Evolutionary conservation across 2,888 invertebrate genomes (phyloP).

Genomic region (Nephrocerus scutellatus): DNA sequence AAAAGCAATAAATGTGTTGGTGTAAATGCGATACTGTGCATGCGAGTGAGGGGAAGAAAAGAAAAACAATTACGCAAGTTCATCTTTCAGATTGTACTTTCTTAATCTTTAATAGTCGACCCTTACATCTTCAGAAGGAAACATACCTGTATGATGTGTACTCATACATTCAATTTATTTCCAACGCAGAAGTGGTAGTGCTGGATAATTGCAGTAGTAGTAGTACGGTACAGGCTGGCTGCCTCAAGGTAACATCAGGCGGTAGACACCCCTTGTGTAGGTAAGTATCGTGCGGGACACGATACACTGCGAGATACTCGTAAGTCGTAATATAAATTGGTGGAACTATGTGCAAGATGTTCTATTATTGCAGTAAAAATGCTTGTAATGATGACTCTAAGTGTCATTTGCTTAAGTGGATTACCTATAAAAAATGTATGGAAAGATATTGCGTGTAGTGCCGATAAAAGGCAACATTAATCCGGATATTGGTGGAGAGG

Average conservation of each 20-base stretch:
- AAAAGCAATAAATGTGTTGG: no score
- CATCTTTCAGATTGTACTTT: no score
- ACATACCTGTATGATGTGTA: no score
- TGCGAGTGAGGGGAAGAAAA: no score
- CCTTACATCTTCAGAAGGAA: no score
- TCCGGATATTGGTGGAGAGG: conserved; percentile 40
- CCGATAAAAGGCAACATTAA: conserved; percentile 46
- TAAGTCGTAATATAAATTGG: conserved; percentile 46
- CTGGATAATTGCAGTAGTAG: neutral
- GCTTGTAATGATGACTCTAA: conserved; percentile 49
- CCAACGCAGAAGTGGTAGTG: no score
- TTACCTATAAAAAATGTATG: conserved; percentile 47
- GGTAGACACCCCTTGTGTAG: conserved; percentile 10
- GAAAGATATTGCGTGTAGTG: conserved; percentile 33
- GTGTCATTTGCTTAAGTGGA: conserved; percentile 48
- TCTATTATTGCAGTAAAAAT: conserved; percentile 47
- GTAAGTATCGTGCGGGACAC: conserved; percentile 32
- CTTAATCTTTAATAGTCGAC: no score
- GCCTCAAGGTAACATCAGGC: conserved; percentile 2
- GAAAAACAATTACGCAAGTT: no score
- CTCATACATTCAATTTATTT: no score
- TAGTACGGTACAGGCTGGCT: neutral
- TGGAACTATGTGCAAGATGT: conserved; percentile 48
- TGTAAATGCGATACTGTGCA: no score
- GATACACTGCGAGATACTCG: no score